Percentiles rank a stretch among this genome's conserved stretches.
Evolutionary conservation across 2,113 vertebrate species (phyloP).

Genomic region (Carassius carassius): DNA sequence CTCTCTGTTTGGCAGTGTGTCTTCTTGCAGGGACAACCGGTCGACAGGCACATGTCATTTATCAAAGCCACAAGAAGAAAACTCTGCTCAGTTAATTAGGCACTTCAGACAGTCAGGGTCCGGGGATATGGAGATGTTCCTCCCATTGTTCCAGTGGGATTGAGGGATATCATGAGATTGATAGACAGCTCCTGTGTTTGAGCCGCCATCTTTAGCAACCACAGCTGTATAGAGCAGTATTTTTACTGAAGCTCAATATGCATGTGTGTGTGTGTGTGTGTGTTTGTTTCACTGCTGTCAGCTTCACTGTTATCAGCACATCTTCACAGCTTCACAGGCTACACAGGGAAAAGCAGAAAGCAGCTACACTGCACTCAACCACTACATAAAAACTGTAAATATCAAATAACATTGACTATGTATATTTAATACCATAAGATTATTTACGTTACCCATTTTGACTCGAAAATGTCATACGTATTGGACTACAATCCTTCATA

Average conservation of each 20-base stretch:
- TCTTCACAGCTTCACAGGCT: slow-evolving; percentile 10
- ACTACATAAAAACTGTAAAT: neutral
- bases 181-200: slow-evolving; percentile 69
- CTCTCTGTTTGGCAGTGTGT: neutral
- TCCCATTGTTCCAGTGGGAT: slow-evolving; percentile 40
- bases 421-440: neutral
- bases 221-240: slow-evolving; percentile 54
- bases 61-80: slow-evolving; percentile 47
- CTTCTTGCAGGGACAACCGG: slow-evolving; percentile 3
- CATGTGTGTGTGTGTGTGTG: no score
- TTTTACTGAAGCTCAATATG: slow-evolving; percentile 34
- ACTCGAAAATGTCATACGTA: neutral
- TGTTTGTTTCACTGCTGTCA: slow-evolving; percentile 25
- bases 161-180: slow-evolving; percentile 55
- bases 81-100: slow-evolving; percentile 58
- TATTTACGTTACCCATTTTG: neutral
- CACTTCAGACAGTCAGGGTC: slow-evolving; percentile 53
- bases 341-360: neutral
- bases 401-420: neutral
- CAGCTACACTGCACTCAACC: neutral
- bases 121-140: slow-evolving; percentile 43
- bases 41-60: slow-evolving; percentile 39
- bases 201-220: slow-evolving; percentile 63
- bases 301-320: slow-evolving; percentile 51
- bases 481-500: slow-evolving; percentile 10